phyloP scores from a whole-genome alignment of 2,113 vertebrate genomes.

The Anoura caudifer region DNA sequence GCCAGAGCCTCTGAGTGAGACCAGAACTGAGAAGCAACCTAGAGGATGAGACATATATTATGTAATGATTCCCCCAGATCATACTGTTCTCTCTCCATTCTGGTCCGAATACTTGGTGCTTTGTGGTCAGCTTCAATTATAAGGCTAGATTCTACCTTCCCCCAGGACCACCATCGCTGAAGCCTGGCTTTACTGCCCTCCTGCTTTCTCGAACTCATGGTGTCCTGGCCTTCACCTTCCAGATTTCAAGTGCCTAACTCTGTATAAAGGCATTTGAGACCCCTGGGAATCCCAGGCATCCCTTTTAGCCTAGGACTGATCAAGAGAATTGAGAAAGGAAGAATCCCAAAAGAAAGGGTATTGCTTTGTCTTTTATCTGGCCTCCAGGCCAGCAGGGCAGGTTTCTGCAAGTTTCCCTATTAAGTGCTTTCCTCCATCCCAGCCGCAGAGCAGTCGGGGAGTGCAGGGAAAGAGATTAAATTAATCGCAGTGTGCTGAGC shows the following conservation, averaged over 20 bases:
- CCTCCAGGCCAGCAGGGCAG: slow-evolving; percentile 26
- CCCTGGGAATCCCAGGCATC: slow-evolving; percentile 28
- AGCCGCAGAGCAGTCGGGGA: slow-evolving; percentile 48
- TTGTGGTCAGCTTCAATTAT: neutral
- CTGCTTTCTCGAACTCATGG: neutral
- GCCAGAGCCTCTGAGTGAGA: neutral
- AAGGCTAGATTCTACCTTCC: neutral
- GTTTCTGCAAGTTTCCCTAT: slow-evolving; percentile 59
- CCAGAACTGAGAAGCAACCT: neutral
- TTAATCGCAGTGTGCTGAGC: slow-evolving; percentile 62
- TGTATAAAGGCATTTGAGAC: slow-evolving; percentile 10
- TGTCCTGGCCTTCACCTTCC: neutral
- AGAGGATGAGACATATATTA: neutral
- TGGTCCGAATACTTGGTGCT: neutral
- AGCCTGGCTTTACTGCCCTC: neutral
- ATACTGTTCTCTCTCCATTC: neutral
- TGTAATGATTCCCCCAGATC: neutral
- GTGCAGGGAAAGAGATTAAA: slow-evolving; percentile 61
- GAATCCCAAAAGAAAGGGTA: slow-evolving; percentile 19
- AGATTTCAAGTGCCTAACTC: neutral
- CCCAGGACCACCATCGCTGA: neutral
- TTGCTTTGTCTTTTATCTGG: slow-evolving; percentile 53
- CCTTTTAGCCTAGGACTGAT: neutral
- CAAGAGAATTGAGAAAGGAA: neutral
- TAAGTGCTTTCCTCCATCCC: slow-evolving; percentile 32